phyloP scores from a whole-genome alignment of 2,888 invertebrate genomes.

The Polydrusus cervinus region DNA sequence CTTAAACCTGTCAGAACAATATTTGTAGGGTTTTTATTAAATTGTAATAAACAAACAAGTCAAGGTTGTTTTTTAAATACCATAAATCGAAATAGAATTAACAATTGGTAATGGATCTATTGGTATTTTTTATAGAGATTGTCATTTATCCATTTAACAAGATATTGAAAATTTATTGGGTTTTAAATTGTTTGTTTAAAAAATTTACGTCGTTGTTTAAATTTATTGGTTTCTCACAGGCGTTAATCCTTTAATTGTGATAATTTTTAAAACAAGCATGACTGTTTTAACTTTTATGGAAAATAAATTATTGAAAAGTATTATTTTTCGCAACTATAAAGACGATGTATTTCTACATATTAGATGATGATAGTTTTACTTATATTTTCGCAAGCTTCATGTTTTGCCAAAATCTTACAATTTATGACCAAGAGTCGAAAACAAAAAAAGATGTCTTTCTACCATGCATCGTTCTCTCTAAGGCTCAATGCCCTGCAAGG shows the following conservation, averaged over 20 bases:
- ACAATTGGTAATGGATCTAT: constrained; percentile 5
- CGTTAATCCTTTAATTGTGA: not conserved
- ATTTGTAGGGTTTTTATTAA: not conserved
- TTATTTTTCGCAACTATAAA: not conserved
- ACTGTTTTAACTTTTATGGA: not conserved
- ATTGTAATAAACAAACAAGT: constrained; percentile 28
- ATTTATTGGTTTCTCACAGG: not conserved
- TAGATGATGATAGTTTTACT: too few relatives aligned
- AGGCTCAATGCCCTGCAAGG: too few relatives aligned
- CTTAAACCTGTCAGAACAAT: too few relatives aligned
- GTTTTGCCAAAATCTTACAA: too few relatives aligned
- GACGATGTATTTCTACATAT: too few relatives aligned
- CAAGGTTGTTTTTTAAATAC: constrained; percentile 20
- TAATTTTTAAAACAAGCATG: not conserved
- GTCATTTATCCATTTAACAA: not conserved
- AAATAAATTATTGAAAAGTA: too few relatives aligned
- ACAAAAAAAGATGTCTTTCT: too few relatives aligned
- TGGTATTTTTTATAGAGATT: not conserved
- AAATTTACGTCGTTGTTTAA: not conserved
- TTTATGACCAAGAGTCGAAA: too few relatives aligned
- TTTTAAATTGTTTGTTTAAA: constrained; percentile 9
- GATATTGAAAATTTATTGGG: constrained; percentile 4
- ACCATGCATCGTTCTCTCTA: too few relatives aligned
- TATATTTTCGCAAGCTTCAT: too few relatives aligned
- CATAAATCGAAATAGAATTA: constrained; percentile 3